phyloP scores from a whole-genome alignment of 1,140 invertebrate genomes.

The Neoseiulus cucumeris region DNA sequence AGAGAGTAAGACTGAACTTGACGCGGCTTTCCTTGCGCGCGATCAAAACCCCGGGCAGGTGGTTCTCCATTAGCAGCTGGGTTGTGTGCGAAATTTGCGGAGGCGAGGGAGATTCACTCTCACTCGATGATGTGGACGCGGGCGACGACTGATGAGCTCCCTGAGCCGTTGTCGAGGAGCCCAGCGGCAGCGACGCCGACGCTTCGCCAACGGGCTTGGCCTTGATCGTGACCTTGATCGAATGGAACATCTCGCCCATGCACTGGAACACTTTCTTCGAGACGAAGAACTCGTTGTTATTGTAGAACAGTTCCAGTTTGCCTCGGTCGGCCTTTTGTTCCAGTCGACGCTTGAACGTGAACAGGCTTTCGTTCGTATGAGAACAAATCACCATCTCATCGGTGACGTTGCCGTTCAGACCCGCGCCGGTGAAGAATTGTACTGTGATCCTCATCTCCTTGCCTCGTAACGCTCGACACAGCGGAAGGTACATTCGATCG shows the following conservation, averaged over 20 bases:
- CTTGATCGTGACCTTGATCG: not conserved
- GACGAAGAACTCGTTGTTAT: not conserved
- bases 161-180: not conserved
- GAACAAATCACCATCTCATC: conserved; percentile 82
- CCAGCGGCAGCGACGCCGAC: not conserved
- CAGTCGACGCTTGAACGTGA: conserved; percentile 45
- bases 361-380: conserved; percentile 79
- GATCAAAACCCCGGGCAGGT: conserved; percentile 12
- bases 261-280: not conserved
- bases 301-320: conserved; percentile 9
- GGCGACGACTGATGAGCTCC: conserved; percentile 1
- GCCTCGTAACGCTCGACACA: conserved; percentile 55
- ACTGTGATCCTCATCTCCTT: conserved; percentile 68
- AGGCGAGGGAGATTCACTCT: conserved; percentile 10
- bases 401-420: not conserved
- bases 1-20: conserved; percentile 3
- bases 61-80: conserved; percentile 11
- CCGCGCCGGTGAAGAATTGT: conserved; percentile 48
- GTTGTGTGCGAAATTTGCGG: conserved; percentile 7
- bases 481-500: conserved; percentile 26
- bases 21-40: not conserved
- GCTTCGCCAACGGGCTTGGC: not conserved
- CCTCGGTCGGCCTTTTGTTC: not conserved
- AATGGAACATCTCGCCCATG: not conserved
- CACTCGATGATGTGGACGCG: not conserved